Evolutionary conservation across 2,797 vertebrate genomes (phyloP).

Genomic region (Falco concolor): DNA sequence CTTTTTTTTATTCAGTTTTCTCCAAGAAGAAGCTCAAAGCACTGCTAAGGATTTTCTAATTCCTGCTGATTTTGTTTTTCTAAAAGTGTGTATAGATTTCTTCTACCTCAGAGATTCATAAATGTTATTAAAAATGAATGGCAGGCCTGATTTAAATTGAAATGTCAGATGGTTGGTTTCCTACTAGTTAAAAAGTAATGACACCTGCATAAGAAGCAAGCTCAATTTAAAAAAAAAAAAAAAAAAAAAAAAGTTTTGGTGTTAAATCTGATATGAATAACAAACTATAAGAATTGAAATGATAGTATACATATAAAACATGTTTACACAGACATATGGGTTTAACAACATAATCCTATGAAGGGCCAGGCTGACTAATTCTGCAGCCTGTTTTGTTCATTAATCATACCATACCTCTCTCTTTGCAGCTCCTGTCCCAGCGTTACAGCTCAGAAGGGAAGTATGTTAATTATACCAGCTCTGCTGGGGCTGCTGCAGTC

Average conservation of each 20-base stretch:
- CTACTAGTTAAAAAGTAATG: conserved; percentile 64
- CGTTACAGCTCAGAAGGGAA: background rate
- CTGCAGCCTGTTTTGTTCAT: background rate
- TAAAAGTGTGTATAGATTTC: conserved; percentile 67
- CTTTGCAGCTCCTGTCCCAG: background rate
- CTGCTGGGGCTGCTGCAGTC: background rate
- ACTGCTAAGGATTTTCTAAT: conserved; percentile 61
- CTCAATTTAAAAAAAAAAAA: background rate
- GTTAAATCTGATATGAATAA: background rate
- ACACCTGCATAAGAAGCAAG: conserved; percentile 37
- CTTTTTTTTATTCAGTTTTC: background rate
- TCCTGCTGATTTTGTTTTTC: conserved; percentile 74
- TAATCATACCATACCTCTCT: background rate
- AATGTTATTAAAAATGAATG: conserved; percentile 76
- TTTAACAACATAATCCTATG: background rate
- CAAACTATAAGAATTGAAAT: background rate
- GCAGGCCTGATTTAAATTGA: conserved; percentile 68
- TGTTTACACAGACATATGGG: background rate
- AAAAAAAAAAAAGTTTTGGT: background rate
- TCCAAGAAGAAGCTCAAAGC: conserved; percentile 52
- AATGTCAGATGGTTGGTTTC: conserved; percentile 69
- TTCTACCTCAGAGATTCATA: conserved; percentile 68
- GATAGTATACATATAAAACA: background rate
- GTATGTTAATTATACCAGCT: background rate
- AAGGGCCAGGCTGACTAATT: background rate